Percentiles rank a stretch among this genome's conserved stretches.
These are phyloP conservation scores for Vanessa atalanta DNA, from an alignment of 1,140 invertebrate genomes.

Conservation along the genomic window DNA sequence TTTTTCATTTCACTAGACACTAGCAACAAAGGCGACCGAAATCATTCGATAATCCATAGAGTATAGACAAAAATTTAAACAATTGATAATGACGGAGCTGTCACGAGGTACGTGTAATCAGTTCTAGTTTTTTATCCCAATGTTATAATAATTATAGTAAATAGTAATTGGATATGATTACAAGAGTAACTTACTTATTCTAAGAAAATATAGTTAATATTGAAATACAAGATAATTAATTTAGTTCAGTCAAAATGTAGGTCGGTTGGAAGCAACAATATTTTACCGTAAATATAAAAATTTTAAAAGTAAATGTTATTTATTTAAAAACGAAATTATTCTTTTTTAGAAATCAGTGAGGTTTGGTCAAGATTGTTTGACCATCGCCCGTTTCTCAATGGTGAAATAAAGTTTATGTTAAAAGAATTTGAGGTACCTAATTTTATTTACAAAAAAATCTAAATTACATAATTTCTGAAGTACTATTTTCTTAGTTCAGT, in stretches of 20 bases:
- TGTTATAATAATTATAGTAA: too few species aligned
- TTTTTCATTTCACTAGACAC: neutral
- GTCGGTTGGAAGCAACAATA: neutral
- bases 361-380: slow-evolving; percentile 92
- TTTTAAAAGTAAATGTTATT: too few species aligned
- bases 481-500: neutral
- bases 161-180: too few species aligned
- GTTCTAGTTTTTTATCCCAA: too few species aligned
- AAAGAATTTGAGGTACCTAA: slow-evolving; percentile 89
- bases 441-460: slow-evolving; percentile 7
- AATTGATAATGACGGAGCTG: slow-evolving; percentile 66
- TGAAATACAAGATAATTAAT: slow-evolving; percentile 33
- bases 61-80: slow-evolving; percentile 10
- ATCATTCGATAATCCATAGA: neutral
- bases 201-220: too few species aligned
- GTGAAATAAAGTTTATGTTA: slow-evolving; percentile 90
- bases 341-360: slow-evolving; percentile 87
- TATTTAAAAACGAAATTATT: neutral
- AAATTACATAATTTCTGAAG: neutral
- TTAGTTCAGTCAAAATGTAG: slow-evolving; percentile 4
- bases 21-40: neutral
- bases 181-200: too few species aligned
- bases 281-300: too few species aligned
- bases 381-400: slow-evolving; percentile 90
- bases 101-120: slow-evolving; percentile 66